phyloP scores from a whole-genome alignment of 2,113 vertebrate genomes.

The Cyprinodon brontotheroides region DNA sequence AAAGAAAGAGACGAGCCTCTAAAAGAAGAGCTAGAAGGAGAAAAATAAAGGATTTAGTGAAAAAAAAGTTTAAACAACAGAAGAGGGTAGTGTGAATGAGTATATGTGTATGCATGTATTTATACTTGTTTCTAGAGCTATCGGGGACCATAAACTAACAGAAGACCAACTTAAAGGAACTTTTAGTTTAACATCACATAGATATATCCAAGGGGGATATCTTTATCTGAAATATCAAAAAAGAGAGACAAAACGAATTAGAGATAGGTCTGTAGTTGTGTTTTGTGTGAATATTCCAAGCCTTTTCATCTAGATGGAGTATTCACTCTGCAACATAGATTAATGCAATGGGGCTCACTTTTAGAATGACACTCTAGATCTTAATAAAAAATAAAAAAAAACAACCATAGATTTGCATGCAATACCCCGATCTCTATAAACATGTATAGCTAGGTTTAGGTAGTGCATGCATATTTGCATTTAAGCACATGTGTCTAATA shows the following conservation, averaged over 20 bases:
- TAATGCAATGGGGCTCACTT: conserved; percentile 37
- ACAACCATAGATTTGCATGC: conserved; percentile 1
- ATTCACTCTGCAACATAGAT: background rate
- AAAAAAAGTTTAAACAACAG: conserved; percentile 11
- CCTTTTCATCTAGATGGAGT: background rate
- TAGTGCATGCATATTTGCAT: background rate
- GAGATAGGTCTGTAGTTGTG: background rate
- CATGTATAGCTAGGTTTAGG: background rate
- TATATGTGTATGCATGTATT: conserved; percentile 3
- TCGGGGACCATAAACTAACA: background rate
- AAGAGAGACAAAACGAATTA: background rate
- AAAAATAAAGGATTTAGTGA: conserved; percentile 40
- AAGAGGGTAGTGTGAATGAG: conserved; percentile 17
- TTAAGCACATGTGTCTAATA: background rate
- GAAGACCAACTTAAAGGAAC: background rate
- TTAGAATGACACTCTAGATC: conserved; percentile 46
- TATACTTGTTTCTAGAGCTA: background rate
- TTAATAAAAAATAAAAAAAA: conserved; percentile 25
- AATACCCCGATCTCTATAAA: conserved; percentile 1
- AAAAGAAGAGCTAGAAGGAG: conserved; percentile 45
- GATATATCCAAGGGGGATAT: too few relatives aligned
- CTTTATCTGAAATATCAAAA: too few relatives aligned
- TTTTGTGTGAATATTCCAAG: conserved; percentile 9
- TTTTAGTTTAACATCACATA: background rate
- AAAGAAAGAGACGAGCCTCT: conserved; percentile 59